Evolutionary conservation across 2,797 vertebrate genomes (phyloP).

Genomic region (Pachyuromys duprasi): DNA sequence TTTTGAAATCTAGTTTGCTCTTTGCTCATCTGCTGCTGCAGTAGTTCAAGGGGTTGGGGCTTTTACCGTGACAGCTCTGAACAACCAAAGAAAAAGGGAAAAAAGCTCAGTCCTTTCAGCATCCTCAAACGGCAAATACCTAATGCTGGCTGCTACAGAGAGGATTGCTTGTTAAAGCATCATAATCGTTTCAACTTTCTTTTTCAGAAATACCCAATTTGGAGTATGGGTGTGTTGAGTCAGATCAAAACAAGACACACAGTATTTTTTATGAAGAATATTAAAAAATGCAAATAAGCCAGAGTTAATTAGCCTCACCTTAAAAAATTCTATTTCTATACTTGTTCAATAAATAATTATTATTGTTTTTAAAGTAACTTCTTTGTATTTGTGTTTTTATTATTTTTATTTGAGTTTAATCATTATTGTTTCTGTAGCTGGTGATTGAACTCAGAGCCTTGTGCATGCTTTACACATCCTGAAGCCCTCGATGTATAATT

Average conservation of each 20-base stretch:
- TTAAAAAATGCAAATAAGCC: neutral
- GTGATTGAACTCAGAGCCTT: neutral
- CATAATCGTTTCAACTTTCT: constrained; percentile 44
- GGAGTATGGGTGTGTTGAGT: neutral
- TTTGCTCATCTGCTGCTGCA: constrained; percentile 50
- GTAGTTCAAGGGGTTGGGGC: constrained; percentile 52
- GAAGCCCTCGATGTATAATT: neutral
- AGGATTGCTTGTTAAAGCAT: neutral
- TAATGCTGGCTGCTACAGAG: neutral
- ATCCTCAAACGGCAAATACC: neutral
- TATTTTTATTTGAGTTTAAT: neutral
- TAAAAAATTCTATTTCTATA: neutral
- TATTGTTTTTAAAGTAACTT: neutral
- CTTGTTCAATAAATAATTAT: neutral
- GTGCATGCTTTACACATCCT: neutral
- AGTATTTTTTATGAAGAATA: constrained; percentile 5
- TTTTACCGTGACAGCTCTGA: constrained; percentile 11
- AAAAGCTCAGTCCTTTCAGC: neutral
- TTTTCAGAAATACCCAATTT: constrained; percentile 15
- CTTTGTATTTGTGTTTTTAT: neutral
- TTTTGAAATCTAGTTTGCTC: constrained; percentile 71
- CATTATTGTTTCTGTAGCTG: neutral
- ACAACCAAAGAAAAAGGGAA: neutral
- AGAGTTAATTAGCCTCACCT: neutral
- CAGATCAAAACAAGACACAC: constrained; percentile 9